phyloP scores from a whole-genome alignment of 2,888 invertebrate species.

The Orchesella flavescens region DNA sequence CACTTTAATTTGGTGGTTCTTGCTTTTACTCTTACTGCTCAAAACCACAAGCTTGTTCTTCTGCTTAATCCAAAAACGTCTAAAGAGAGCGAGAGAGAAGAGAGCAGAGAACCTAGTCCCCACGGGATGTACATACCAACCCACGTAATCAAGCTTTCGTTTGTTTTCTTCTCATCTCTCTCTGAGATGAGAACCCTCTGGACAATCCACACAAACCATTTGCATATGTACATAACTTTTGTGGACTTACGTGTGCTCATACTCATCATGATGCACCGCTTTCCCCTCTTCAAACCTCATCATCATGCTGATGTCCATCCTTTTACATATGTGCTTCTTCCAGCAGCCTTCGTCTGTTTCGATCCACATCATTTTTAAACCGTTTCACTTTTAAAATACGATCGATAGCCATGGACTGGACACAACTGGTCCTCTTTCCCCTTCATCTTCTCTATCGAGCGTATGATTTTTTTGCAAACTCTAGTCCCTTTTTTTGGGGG shows the following conservation, averaged over 20 bases:
- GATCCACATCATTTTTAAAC: constrained; percentile 14
- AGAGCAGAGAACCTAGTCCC: background rate
- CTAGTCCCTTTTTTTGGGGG: background rate
- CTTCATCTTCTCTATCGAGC: constrained; percentile 27
- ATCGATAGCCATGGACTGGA: background rate
- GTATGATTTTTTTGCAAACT: constrained; percentile 4
- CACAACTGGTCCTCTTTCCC: background rate
- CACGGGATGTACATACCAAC: too few species aligned
- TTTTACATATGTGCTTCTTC: background rate
- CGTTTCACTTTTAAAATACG: background rate
- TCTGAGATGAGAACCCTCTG: constrained; percentile 35
- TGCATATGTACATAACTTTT: constrained; percentile 18
- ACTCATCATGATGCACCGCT: constrained; percentile 6
- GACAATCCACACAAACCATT: constrained; percentile 16
- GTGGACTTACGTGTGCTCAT: background rate
- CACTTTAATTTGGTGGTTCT: too few species aligned
- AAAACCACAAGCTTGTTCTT: too few species aligned
- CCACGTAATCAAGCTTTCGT: background rate
- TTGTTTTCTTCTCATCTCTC: constrained; percentile 5
- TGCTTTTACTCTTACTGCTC: too few species aligned
- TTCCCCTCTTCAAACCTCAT: background rate
- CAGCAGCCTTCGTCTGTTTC: constrained; percentile 26
- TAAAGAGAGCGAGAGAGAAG: too few species aligned
- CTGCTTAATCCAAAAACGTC: too few species aligned
- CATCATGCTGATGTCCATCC: constrained; percentile 21